Percentiles rank a stretch among this genome's conserved stretches.
phyloP scores from a whole-genome alignment of 2,113 vertebrate genomes.

The Oryzias melastigma region DNA sequence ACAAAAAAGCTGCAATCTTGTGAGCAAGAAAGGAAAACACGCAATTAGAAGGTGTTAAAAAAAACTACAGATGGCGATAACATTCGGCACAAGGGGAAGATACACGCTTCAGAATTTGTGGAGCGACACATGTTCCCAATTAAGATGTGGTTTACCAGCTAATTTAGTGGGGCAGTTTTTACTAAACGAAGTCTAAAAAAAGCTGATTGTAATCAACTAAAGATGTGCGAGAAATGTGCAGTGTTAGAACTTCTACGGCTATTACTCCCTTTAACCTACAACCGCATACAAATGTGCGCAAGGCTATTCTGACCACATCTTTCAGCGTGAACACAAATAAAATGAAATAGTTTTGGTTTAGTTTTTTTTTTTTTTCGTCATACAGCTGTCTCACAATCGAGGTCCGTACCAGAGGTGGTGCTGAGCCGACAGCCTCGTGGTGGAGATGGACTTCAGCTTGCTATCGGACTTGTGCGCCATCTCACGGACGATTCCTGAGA shows the following conservation, averaged over 20 bases:
- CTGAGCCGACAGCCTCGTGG: slow-evolving; percentile 69
- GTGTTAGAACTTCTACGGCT: slow-evolving; percentile 20
- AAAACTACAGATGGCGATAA: slow-evolving; percentile 19
- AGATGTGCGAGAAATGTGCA: slow-evolving; percentile 54
- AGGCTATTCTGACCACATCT: slow-evolving; percentile 32
- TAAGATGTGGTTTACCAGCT: slow-evolving; percentile 67
- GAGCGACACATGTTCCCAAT: slow-evolving; percentile 53
- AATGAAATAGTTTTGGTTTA: slow-evolving; percentile 1
- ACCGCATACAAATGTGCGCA: slow-evolving; percentile 33
- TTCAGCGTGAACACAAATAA: slow-evolving; percentile 25
- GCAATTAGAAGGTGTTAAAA: slow-evolving; percentile 24
- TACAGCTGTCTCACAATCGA: no score
- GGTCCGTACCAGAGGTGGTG: slow-evolving; percentile 77
- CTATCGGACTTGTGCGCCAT: slow-evolving; percentile 73
- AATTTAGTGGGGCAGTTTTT: slow-evolving; percentile 53
- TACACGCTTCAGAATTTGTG: slow-evolving; percentile 11
- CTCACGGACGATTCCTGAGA: slow-evolving; percentile 71
- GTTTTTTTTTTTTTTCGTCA: no score
- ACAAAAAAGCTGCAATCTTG: slow-evolving; percentile 6
- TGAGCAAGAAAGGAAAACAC: slow-evolving; percentile 13
- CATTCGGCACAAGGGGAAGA: slow-evolving; percentile 19
- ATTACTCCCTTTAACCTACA: slow-evolving; percentile 18
- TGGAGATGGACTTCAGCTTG: slow-evolving; percentile 77
- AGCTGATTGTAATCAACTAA: slow-evolving; percentile 59
- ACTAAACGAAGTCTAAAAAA: slow-evolving; percentile 45